A percentile compares a stretch with the other conserved stretches of the same genome.
phyloP scores from a whole-genome alignment of 2,888 invertebrate species.

The Lasioglossum leucozonium region DNA sequence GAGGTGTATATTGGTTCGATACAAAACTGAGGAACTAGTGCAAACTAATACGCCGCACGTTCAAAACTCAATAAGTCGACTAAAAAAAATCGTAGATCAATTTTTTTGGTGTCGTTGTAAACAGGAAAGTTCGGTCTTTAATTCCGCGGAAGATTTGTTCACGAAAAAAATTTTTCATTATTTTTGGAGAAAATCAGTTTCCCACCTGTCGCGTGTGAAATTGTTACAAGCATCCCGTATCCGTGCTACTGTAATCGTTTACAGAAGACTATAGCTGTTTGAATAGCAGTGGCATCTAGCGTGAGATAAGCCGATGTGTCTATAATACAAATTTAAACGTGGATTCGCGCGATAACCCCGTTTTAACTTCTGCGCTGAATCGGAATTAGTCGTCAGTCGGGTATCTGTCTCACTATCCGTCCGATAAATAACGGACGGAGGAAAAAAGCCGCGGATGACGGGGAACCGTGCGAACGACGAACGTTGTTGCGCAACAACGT shows the following conservation, averaged over 20 bases:
- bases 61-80: no score
- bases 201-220: no score
- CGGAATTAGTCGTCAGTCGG: constrained; percentile 35
- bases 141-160: no score
- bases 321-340: constrained; percentile 52
- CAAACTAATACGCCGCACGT: no score
- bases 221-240: not conserved
- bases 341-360: constrained; percentile 46
- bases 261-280: not conserved
- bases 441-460: not conserved
- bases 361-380: not conserved
- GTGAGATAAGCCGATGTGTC: constrained; percentile 41
- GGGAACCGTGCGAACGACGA: not conserved
- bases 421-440: not conserved
- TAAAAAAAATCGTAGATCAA: no score
- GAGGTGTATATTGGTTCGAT: no score
- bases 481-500: constrained; percentile 24
- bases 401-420: not conserved
- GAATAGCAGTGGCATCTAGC: constrained; percentile 6
- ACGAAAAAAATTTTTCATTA: no score
- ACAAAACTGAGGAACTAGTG: no score
- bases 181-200: no score
- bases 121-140: no score
- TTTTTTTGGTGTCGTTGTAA: no score
- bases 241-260: not conserved